phyloP scores from a whole-genome alignment of 2,888 invertebrate genomes.

The Cataglyphis cursor region DNA sequence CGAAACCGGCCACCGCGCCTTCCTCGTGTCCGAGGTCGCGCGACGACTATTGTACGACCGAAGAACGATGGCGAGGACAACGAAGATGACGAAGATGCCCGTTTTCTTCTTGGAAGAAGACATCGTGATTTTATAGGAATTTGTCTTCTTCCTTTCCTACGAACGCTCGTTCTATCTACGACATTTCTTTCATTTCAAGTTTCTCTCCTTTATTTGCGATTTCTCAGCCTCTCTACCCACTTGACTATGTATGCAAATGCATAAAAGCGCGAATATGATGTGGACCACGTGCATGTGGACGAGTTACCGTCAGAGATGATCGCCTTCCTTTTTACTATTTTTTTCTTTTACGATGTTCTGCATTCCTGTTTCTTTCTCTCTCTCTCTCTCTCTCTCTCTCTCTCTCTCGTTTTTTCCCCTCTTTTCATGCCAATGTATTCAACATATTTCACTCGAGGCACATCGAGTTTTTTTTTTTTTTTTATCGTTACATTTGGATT shows the following conservation, averaged over 20 bases:
- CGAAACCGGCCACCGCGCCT: constrained; percentile 55
- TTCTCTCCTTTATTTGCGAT: constrained; percentile 18
- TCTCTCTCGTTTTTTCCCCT: background rate
- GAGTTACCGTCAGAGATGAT: constrained; percentile 39
- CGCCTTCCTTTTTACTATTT: constrained; percentile 41
- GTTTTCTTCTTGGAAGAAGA: constrained; percentile 32
- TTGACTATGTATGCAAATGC: constrained; percentile 49
- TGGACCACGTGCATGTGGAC: constrained; percentile 50
- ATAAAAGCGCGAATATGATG: constrained; percentile 66
- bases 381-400: constrained; percentile 23
- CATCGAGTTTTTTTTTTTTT: constrained; percentile 44
- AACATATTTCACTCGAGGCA: constrained; percentile 4
- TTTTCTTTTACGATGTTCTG: constrained; percentile 22
- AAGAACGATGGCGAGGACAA: background rate
- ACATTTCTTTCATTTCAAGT: constrained; percentile 13
- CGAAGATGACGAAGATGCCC: background rate
- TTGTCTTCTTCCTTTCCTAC: constrained; percentile 38
- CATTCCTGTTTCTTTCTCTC: background rate
- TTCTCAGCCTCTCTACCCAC: constrained; percentile 26
- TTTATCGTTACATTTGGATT: constrained; percentile 53
- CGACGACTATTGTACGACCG: constrained; percentile 52
- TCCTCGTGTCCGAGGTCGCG: constrained; percentile 48
- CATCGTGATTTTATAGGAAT: constrained; percentile 49
- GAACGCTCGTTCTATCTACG: background rate
- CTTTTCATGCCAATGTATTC: constrained; percentile 23